Evolutionary conservation across 2,888 invertebrate species (phyloP), one percentile per base, ranked within the genome.

Genomic region (Phalera bucephala): DNA sequence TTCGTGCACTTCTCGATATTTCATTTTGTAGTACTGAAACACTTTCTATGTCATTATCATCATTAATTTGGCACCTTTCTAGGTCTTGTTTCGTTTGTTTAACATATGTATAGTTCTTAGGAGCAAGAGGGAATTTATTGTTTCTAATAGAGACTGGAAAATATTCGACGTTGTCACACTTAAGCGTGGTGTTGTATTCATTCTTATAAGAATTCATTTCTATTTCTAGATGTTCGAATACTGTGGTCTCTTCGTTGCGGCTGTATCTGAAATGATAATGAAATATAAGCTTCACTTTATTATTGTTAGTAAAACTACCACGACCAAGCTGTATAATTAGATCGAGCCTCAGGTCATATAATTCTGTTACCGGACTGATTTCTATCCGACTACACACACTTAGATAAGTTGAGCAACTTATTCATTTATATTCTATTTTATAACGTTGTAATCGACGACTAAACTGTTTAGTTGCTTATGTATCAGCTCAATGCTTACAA

Each of bases 121-220:
- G 65, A 4, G 68, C 68, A 0, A 92, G 56, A 0, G 92, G 92
- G 19, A 85, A 81, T 31, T 91, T 88, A 13, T 78, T 85, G 20
- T 80, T 79, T 36, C 80, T 71, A 1, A 92, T 45, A 0, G 91
- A 90, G 15, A 83, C 70, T 1, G 92, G 92, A 43, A 76, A 90
- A 48, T 92, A 91, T 1, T 82, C 66, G 0, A 80, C 66, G 26
- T 86, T 78, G 11, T 83, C 73, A 31, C 86, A 82, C 10, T 73
- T 52, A 0, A 87, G 61, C 0, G 78, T 73, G 0, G 37, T 39
- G 44, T 90, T 89, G 45, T 77, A 76, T 12, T 71, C 65, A 1
- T 64, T 69, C 0, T 48, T 47, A 30, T 79, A 68, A 2, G 91
- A 85, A 2, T 59, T 75, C 64, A 91, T 91, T 34, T 70, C 64